Conservation (phyloP, 2,888 invertebrate genomes). For the Chesias legatella region DNA sequence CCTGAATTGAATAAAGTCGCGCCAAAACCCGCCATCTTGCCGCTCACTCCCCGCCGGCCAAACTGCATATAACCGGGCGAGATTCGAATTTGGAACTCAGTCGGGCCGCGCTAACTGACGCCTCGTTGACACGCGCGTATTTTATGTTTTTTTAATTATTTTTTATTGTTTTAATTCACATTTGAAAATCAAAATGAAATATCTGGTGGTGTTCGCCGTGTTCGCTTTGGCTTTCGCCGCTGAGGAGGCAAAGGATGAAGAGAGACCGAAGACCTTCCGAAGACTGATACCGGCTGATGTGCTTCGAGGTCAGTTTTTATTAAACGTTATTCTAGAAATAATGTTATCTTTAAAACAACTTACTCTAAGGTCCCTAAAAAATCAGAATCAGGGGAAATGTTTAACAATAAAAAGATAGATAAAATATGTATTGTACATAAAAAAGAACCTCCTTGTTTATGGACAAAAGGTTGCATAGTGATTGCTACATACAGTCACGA, state of each 20-base stretch:
- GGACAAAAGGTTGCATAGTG: constrained; percentile 11
- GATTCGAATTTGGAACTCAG: constrained; percentile 49
- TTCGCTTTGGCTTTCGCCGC: constrained; percentile 78
- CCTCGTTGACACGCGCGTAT: constrained; percentile 40
- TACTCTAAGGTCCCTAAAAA: too few relatives aligned
- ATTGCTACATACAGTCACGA: background rate
- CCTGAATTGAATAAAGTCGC: constrained; percentile 42
- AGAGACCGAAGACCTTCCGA: constrained; percentile 86
- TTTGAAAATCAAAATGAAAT: constrained; percentile 75
- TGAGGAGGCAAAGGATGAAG: constrained; percentile 77
- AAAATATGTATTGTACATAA: constrained; percentile 13
- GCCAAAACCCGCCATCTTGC: constrained; percentile 39
- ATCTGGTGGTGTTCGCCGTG: constrained; percentile 72
- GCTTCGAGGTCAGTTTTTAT: constrained; percentile 92
- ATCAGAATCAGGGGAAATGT: too few relatives aligned
- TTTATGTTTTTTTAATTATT: constrained; percentile 42
- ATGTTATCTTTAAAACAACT: too few relatives aligned
- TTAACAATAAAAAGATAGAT: too few relatives aligned
- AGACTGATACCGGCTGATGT: constrained; percentile 94
- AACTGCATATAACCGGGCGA: constrained; percentile 61
- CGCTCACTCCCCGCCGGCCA: constrained; percentile 61
- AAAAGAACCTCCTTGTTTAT: constrained; percentile 4
- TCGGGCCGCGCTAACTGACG: constrained; percentile 52
- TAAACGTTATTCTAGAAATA: too few relatives aligned
- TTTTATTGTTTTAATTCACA: constrained; percentile 43